phyloP scores from a whole-genome alignment of 2,797 vertebrate genomes.

The Australoheros facetus region DNA sequence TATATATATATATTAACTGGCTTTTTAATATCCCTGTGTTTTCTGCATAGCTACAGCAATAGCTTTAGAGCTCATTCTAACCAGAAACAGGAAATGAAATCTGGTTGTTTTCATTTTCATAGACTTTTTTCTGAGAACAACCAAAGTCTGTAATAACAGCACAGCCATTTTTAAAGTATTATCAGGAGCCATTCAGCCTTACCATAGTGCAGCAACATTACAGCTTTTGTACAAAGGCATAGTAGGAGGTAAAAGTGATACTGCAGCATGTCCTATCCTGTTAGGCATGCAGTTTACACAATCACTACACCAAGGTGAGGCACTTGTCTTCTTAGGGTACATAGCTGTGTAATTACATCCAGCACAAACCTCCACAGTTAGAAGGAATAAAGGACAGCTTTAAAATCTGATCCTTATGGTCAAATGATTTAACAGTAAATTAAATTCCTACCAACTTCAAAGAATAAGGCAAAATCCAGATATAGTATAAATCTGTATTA shows the following conservation, averaged over 20 bases:
- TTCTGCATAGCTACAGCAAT: slow-evolving; percentile 24
- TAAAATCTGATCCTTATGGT: slow-evolving; percentile 46
- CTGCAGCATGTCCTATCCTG: slow-evolving; percentile 59
- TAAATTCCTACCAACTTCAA: slow-evolving; percentile 34
- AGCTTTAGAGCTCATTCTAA: slow-evolving; percentile 37
- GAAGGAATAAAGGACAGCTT: slow-evolving; percentile 35
- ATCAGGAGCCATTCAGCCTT: slow-evolving; percentile 28
- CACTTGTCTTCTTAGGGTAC: slow-evolving; percentile 8
- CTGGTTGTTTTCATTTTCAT: slow-evolving; percentile 43
- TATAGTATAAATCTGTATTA: slow-evolving; percentile 4
- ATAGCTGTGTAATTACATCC: slow-evolving; percentile 57
- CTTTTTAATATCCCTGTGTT: slow-evolving; percentile 9
- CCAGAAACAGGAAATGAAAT: slow-evolving; percentile 65
- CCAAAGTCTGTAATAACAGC: slow-evolving; percentile 40
- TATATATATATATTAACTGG: not conserved
- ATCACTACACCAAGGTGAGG: slow-evolving; percentile 3
- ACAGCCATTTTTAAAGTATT: slow-evolving; percentile 23
- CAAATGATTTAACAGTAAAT: slow-evolving; percentile 33
- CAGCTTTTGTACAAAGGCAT: slow-evolving; percentile 21
- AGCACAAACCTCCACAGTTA: slow-evolving; percentile 17
- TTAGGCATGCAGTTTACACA: slow-evolving; percentile 51
- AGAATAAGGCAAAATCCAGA: slow-evolving; percentile 21
- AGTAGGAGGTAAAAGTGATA: slow-evolving; percentile 41
- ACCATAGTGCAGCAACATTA: slow-evolving; percentile 11
- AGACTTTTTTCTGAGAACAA: slow-evolving; percentile 31